Conservation (phyloP, 2,888 invertebrate species). For the Spialia ferax region DNA sequence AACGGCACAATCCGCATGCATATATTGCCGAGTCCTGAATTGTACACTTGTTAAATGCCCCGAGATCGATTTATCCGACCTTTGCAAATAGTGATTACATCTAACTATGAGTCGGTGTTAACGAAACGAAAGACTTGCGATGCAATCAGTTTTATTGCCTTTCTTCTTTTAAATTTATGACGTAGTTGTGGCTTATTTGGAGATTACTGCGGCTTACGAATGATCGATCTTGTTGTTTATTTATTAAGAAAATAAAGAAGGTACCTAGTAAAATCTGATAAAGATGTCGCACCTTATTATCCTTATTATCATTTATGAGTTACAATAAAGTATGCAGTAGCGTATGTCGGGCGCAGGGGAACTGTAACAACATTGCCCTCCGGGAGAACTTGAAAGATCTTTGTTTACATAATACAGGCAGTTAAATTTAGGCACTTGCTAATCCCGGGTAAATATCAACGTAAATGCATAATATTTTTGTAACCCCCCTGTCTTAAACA, state of each 20-base stretch:
- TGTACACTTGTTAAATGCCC: conserved; percentile 20
- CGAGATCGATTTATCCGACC: conserved; percentile 30
- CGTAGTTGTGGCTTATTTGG: background rate
- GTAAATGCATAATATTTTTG: background rate
- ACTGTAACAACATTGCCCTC: too few relatives aligned
- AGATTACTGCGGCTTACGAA: background rate
- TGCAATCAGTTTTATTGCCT: background rate
- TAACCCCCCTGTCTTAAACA: background rate
- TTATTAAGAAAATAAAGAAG: too few relatives aligned
- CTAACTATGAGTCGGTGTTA: conserved; percentile 24
- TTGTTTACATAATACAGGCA: too few relatives aligned
- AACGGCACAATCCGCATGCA: too few relatives aligned
- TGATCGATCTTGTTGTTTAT: background rate
- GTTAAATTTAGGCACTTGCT: too few relatives aligned
- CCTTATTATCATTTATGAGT: too few relatives aligned
- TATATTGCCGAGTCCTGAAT: conserved; percentile 16
- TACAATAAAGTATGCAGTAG: too few relatives aligned
- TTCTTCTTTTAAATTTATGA: background rate
- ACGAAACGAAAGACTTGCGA: conserved; percentile 14
- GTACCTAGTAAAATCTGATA: too few relatives aligned
- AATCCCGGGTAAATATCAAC: background rate
- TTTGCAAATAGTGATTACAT: conserved; percentile 24
- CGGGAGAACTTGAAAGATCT: too few relatives aligned
- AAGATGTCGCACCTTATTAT: too few relatives aligned
- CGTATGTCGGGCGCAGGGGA: too few relatives aligned